Evolutionary conservation across 2,888 invertebrate species (phyloP).

Genomic region (Lymantria dispar): DNA sequence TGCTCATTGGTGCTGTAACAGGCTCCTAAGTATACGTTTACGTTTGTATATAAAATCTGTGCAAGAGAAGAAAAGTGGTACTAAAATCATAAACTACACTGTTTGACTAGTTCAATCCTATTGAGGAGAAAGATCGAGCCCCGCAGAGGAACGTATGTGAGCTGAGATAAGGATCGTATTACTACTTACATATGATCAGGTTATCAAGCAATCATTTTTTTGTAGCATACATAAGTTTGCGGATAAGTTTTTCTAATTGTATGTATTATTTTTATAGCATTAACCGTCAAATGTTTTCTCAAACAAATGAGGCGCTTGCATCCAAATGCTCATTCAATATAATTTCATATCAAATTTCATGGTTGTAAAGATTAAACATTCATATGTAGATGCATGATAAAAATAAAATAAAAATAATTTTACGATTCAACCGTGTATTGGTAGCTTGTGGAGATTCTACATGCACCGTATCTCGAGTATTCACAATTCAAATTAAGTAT

Average conservation of each 20-base stretch:
- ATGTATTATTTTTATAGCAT: background rate
- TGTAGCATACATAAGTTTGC: no score
- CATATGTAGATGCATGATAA: background rate
- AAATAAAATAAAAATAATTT: background rate
- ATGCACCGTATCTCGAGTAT: background rate
- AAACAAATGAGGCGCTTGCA: background rate
- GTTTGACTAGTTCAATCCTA: no score
- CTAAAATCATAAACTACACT: no score
- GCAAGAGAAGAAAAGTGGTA: no score
- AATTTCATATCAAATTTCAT: background rate
- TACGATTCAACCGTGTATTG: background rate
- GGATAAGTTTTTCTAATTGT: background rate
- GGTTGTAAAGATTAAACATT: background rate
- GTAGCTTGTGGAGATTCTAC: background rate
- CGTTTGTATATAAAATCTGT: no score
- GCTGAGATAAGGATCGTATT: no score
- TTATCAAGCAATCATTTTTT: no score
- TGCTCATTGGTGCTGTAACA: no score
- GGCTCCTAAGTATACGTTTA: no score
- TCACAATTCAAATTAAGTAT: constrained; percentile 1
- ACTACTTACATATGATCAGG: no score
- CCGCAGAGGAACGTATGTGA: no score
- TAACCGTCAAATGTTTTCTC: background rate
- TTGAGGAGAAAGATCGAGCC: no score
- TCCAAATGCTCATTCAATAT: background rate